phyloP scores from a whole-genome alignment of 2,888 invertebrate genomes.

The Conistra vaccinii region DNA sequence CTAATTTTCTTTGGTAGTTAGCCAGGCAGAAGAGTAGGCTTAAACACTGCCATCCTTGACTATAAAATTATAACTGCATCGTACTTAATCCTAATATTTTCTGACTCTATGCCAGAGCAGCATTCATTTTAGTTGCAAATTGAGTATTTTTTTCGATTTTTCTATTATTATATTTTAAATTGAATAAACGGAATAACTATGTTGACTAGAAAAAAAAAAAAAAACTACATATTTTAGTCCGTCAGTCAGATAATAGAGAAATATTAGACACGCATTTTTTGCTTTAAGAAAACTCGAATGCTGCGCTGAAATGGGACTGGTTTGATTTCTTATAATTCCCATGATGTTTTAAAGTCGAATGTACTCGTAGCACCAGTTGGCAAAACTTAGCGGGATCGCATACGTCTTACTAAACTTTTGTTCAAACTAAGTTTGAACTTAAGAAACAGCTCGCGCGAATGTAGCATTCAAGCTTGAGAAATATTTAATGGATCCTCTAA shows the following conservation, averaged over 20 bases:
- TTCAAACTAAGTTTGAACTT: neutral
- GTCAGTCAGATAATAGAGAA: no score
- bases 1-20: slow-evolving; percentile 9
- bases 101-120: neutral
- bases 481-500: neutral
- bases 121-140: neutral
- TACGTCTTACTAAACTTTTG: neutral
- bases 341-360: neutral
- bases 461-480: neutral
- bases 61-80: neutral
- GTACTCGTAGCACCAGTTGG: neutral
- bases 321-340: no score
- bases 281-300: no score
- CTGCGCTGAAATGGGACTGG: neutral
- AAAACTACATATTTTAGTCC: no score
- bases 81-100: slow-evolving; percentile 12
- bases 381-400: neutral
- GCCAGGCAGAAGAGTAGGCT: slow-evolving; percentile 19
- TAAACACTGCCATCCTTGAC: neutral
- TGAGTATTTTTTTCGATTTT: neutral
- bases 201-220: no score
- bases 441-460: neutral
- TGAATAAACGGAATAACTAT: neutral
- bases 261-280: no score
- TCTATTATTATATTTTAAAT: neutral